phyloP scores from a whole-genome alignment of 2,113 vertebrate species.

The Otis tarda region DNA sequence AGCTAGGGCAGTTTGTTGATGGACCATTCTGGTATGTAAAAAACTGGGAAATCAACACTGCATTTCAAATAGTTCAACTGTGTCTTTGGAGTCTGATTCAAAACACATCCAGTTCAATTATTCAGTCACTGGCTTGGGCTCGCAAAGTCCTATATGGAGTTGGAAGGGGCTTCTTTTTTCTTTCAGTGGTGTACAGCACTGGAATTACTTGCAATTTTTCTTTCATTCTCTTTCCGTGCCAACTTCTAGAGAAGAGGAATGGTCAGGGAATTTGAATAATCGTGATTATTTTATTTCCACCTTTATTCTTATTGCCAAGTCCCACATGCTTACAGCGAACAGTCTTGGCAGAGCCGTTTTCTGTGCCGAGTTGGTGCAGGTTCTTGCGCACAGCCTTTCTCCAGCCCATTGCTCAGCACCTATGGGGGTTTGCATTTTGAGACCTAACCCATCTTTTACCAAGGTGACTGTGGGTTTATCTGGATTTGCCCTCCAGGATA shows the following conservation, averaged over 20 bases:
- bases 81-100: not conserved
- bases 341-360: not conserved
- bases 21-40: not conserved
- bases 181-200: not conserved
- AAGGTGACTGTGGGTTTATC: constrained; percentile 41
- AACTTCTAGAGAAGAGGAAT: not conserved
- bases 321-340: not conserved
- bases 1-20: not conserved
- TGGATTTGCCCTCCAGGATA: not conserved
- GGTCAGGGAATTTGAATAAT: not conserved
- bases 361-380: not conserved
- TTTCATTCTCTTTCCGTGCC: not conserved
- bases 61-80: not conserved
- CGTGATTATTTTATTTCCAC: not conserved
- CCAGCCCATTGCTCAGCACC: not conserved
- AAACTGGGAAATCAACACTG: not conserved
- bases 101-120: not conserved
- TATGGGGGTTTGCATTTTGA: not conserved
- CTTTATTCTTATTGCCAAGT: rapidly evolving
- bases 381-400: not conserved
- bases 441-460: not conserved
- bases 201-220: not conserved
- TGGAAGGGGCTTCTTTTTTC: not conserved
- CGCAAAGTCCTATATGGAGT: not conserved
- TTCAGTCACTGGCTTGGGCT: not conserved